phyloP scores from a whole-genome alignment of 2,113 vertebrate genomes.

The Ovis canadensis region DNA sequence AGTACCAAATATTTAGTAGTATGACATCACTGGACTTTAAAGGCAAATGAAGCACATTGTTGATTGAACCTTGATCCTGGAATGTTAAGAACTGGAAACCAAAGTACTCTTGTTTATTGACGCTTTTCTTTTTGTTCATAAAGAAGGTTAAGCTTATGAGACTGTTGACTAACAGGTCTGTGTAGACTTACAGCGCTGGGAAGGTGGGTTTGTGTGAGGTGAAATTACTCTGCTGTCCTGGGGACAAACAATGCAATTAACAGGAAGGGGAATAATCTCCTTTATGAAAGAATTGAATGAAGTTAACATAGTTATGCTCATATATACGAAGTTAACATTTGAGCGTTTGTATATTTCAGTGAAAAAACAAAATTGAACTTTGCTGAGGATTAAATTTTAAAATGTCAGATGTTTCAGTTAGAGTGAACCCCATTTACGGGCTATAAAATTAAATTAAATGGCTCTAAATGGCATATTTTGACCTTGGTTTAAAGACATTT shows the following conservation, averaged over 20 bases:
- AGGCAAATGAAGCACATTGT: neutral
- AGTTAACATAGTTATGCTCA: conserved; percentile 27
- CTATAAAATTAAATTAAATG: neutral
- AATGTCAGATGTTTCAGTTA: neutral
- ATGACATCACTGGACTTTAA: neutral
- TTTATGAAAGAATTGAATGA: neutral
- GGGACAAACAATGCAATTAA: neutral
- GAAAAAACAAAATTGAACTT: conserved; percentile 36
- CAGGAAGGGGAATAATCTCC: conserved; percentile 38
- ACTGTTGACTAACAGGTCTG: neutral
- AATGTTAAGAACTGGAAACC: conserved; percentile 33
- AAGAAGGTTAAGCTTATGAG: conserved; percentile 33
- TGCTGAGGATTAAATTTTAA: neutral
- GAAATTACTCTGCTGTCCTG: conserved; percentile 47
- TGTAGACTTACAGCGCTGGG: neutral
- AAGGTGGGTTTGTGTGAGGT: neutral
- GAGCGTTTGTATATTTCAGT: conserved; percentile 32
- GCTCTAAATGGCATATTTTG: neutral
- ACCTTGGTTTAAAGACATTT: conserved; percentile 46
- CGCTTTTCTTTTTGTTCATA: conserved; percentile 8
- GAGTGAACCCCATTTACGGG: neutral
- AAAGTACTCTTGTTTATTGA: neutral
- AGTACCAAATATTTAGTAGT: neutral
- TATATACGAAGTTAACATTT: neutral
- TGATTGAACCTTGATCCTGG: neutral